Conservation (phyloP, 2,113 vertebrate genomes). For the Monopterus albus region DNA sequence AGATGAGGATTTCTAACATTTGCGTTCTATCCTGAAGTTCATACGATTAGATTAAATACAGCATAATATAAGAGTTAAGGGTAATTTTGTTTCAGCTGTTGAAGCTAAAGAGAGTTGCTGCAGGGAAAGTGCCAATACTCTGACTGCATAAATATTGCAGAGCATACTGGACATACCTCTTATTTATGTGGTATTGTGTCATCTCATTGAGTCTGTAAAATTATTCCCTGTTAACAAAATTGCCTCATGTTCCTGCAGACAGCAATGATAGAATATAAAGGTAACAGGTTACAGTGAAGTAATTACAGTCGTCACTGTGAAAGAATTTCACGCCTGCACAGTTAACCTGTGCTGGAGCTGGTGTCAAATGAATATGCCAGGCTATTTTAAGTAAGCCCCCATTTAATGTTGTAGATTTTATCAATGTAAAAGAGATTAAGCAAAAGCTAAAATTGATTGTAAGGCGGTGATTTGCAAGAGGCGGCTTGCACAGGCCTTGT, state of each 20-base stretch:
- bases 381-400: not conserved
- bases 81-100: not conserved
- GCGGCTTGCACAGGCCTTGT: not conserved
- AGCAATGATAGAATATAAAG: slow-evolving; percentile 5
- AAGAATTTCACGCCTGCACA: slow-evolving; percentile 10
- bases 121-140: too few species aligned
- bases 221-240: slow-evolving; percentile 30
- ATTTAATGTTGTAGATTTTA: slow-evolving; percentile 13
- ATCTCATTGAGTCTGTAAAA: slow-evolving; percentile 14
- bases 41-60: not conserved
- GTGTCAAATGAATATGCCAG: slow-evolving; percentile 17
- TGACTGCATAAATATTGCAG: slow-evolving; percentile 6
- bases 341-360: slow-evolving; percentile 17
- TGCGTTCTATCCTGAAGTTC: not conserved
- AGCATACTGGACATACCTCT: not conserved
- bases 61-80: not conserved
- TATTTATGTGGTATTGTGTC: slow-evolving; percentile 11
- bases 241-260: slow-evolving; percentile 6
- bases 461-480: not conserved
- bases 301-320: slow-evolving; percentile 19
- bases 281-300: slow-evolving; percentile 12
- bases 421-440: not conserved
- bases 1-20: too few species aligned
- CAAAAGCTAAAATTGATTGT: not conserved
- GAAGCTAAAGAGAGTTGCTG: not conserved